phyloP scores from a whole-genome alignment of 1,140 invertebrate species.

The Pissodes strobi region DNA sequence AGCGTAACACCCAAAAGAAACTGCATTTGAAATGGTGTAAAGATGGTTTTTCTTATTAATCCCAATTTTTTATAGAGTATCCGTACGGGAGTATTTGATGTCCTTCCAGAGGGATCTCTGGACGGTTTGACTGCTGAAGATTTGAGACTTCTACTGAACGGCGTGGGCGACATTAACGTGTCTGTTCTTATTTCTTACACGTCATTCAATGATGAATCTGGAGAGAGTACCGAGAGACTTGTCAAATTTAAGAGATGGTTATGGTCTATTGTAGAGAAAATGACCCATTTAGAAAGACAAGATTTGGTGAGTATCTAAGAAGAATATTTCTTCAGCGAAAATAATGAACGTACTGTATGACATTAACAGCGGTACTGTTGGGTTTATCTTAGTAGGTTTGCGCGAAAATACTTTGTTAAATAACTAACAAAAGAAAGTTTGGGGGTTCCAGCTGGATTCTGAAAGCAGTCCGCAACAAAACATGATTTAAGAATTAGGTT shows the following conservation, averaged over 20 bases:
- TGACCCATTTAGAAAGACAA: conserved; percentile 95
- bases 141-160: conserved; percentile 91
- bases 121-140: conserved; percentile 96
- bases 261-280: conserved; percentile 99
- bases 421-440: too few relatives aligned
- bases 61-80: conserved; percentile 68
- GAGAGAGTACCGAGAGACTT: conserved; percentile 83
- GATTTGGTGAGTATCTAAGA: conserved; percentile 89
- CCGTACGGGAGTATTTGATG: conserved; percentile 93
- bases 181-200: conserved; percentile 95
- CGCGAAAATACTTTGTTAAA: too few relatives aligned
- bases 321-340: too few relatives aligned
- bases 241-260: conserved; percentile 97
- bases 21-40: too few relatives aligned
- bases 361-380: too few relatives aligned
- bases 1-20: too few relatives aligned
- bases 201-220: conserved; percentile 97
- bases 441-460: too few relatives aligned
- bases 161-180: conserved; percentile 93
- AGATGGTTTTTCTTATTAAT: background rate
- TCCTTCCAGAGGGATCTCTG: conserved; percentile 86
- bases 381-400: too few relatives aligned
- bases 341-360: too few relatives aligned
- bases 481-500: too few relatives aligned
- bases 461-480: too few relatives aligned